Conservation (phyloP, 2,797 vertebrate species). For the Perodicticus potto region DNA sequence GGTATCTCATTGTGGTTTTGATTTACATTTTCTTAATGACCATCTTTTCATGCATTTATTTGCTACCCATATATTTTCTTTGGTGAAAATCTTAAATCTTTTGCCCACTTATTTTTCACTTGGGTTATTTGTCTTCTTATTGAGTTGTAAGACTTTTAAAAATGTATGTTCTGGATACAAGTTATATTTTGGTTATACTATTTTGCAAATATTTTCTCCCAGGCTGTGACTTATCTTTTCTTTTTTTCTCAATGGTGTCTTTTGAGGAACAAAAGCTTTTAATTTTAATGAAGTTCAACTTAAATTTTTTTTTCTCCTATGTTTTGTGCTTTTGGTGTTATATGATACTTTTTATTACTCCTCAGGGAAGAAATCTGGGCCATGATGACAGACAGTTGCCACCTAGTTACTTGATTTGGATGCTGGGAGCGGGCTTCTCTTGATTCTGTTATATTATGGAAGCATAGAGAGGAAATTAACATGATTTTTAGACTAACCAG, state of each 20-base stretch:
- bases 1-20: neutral
- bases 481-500: neutral
- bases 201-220: slow-evolving; percentile 16
- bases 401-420: neutral
- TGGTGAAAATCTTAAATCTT: neutral
- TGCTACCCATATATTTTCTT: neutral
- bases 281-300: slow-evolving; percentile 23
- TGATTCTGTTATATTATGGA: neutral
- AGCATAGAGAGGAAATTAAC: neutral
- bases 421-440: neutral
- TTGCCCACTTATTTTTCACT: slow-evolving; percentile 1
- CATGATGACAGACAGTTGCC: neutral
- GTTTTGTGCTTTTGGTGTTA: neutral
- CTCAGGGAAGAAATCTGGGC: neutral
- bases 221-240: neutral
- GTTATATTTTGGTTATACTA: neutral
- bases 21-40: neutral
- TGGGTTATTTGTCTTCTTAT: neutral
- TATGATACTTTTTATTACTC: neutral
- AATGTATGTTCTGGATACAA: neutral
- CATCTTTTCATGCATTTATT: neutral
- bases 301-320: neutral
- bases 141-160: neutral
- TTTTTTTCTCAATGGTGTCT: neutral
- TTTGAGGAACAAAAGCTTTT: neutral